Evolutionary conservation across 2,888 invertebrate genomes (phyloP).

Genomic region (Drosophila borealis): DNA sequence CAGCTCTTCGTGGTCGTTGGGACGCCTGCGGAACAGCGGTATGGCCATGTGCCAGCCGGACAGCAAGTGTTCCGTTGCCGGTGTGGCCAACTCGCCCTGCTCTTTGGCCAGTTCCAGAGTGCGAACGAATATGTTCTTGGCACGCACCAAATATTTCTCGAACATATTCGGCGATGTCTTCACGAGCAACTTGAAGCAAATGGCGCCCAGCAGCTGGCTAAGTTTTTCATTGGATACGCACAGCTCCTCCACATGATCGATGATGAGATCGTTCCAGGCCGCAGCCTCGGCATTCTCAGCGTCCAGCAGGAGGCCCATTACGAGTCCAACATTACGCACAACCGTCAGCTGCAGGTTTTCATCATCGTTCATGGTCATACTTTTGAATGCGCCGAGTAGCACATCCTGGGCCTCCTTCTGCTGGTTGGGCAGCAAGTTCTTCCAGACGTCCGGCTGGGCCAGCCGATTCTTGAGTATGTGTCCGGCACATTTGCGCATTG

Average conservation of each 20-base stretch:
- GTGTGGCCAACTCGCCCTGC: background rate
- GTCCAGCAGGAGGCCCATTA: background rate
- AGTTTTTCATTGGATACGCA: background rate
- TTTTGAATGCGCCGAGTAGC: background rate
- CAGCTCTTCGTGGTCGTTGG: background rate
- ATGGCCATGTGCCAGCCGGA: background rate
- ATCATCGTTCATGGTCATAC: background rate
- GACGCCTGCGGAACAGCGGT: background rate
- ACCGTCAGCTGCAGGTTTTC: background rate
- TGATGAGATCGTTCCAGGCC: background rate
- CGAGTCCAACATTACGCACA: background rate
- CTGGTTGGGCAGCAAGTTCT: background rate
- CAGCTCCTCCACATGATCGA: background rate
- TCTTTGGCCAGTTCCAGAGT: background rate
- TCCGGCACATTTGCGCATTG: conserved; percentile 7
- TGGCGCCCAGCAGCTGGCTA: conserved; percentile 2
- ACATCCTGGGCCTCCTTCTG: background rate
- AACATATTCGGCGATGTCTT: background rate
- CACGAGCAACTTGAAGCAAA: background rate
- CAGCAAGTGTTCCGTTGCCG: background rate
- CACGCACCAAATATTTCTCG: background rate
- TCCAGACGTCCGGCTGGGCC: conserved; percentile 4
- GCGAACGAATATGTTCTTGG: background rate
- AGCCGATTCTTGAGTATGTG: conserved; percentile 4
- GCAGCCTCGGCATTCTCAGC: too few species aligned